Evolutionary conservation across 2,113 vertebrate genomes (phyloP).

Genomic region (Cairina moschata): DNA sequence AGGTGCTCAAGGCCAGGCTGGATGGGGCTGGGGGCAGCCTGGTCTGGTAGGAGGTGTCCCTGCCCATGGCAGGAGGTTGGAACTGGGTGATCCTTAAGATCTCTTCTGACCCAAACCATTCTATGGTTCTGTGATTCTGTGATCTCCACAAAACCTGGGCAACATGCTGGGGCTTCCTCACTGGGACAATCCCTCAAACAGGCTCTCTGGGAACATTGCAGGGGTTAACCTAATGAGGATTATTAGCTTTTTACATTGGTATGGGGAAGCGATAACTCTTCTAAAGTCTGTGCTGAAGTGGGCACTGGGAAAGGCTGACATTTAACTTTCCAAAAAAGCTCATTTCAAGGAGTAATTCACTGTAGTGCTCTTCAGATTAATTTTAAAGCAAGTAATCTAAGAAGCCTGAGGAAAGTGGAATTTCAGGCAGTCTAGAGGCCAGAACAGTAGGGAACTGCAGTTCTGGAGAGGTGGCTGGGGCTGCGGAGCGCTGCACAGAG

Average conservation of each 20-base stretch:
- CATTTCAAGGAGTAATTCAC: constrained; percentile 15
- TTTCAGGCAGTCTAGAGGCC: neutral
- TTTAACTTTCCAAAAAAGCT: constrained; percentile 19
- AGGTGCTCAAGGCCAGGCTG: no score
- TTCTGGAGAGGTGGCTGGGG: neutral
- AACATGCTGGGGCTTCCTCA: neutral
- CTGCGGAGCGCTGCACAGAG: neutral
- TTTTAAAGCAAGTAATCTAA: constrained; percentile 19
- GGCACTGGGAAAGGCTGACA: constrained; percentile 3
- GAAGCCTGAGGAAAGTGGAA: neutral
- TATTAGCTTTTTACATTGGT: neutral
- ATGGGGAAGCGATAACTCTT: neutral
- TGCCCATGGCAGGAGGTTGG: no score
- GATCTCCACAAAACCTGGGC: neutral
- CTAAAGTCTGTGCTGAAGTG: neutral
- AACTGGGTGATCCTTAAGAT: no score
- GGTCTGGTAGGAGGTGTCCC: no score
- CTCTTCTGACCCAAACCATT: no score
- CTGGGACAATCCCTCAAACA: neutral
- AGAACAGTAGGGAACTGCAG: neutral
- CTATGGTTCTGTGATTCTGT: no score
- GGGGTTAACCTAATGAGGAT: neutral
- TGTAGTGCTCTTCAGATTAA: constrained; percentile 1
- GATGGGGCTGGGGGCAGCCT: no score
- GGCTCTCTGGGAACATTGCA: neutral